Evolutionary conservation across 2,113 vertebrate species (phyloP).

Genomic region (Cyanoliseus patagonus): DNA sequence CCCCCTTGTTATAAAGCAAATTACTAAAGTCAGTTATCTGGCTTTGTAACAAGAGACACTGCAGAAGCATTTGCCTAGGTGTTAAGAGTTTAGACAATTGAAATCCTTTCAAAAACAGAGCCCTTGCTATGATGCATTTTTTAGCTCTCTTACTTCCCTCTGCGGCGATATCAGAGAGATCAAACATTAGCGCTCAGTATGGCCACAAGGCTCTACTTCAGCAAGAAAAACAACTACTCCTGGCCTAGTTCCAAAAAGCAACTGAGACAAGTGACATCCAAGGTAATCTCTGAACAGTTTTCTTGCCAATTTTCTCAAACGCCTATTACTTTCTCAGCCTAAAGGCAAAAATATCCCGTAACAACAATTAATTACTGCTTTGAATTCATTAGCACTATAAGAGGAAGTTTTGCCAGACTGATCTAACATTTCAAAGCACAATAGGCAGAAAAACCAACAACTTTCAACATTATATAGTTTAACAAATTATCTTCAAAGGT

Average conservation of each 20-base stretch:
- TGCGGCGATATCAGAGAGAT: not conserved
- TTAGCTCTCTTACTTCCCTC: not conserved
- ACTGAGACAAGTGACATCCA: slow-evolving; percentile 24
- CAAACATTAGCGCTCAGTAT: not conserved
- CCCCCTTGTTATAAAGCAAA: not conserved
- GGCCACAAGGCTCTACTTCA: slow-evolving; percentile 22
- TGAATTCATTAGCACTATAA: slow-evolving; percentile 14
- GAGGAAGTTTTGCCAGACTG: slow-evolving; percentile 4
- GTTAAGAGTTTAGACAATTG: not conserved
- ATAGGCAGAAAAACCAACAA: not conserved
- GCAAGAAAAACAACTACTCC: slow-evolving; percentile 28
- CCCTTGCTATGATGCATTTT: not conserved
- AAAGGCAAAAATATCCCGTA: slow-evolving; percentile 18
- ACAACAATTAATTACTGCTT: slow-evolving; percentile 49
- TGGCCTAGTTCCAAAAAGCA: slow-evolving; percentile 66
- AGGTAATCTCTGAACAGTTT: slow-evolving; percentile 22
- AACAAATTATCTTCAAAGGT: not conserved
- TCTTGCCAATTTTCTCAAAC: slow-evolving; percentile 62
- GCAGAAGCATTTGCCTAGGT: slow-evolving; percentile 43
- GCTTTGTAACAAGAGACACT: not conserved
- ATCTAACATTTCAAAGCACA: slow-evolving; percentile 36
- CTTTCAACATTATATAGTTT: not conserved
- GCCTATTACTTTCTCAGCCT: slow-evolving; percentile 47
- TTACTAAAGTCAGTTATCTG: not conserved
- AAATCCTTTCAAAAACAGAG: not conserved